phyloP scores from a whole-genome alignment of 2,113 vertebrate species.

The Lonchura striata region DNA sequence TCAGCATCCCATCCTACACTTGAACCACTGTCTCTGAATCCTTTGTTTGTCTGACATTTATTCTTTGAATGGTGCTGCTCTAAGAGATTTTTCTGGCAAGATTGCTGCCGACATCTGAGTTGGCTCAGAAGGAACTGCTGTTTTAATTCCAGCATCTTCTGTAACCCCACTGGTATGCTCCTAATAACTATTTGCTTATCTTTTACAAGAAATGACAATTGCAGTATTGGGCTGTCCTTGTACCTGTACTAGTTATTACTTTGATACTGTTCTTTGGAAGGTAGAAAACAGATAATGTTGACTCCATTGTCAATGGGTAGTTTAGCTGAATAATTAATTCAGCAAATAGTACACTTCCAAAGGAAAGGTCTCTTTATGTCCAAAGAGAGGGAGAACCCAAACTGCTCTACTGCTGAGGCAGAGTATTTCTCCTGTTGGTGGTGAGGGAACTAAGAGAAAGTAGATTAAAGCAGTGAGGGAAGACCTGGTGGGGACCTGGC shows the following conservation, averaged over 20 bases:
- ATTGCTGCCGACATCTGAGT: neutral
- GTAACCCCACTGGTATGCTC: neutral
- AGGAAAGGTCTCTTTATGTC: neutral
- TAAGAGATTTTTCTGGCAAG: neutral
- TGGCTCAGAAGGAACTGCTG: neutral
- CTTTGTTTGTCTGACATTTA: neutral
- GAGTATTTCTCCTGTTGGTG: neutral
- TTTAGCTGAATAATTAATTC: neutral
- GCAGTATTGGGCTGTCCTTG: neutral
- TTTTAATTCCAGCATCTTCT: neutral
- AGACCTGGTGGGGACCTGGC: neutral
- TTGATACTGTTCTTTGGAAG: neutral
- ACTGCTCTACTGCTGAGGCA: neutral
- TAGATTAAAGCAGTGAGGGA: neutral
- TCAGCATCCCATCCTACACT: neutral
- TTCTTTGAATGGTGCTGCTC: neutral
- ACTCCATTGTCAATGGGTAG: neutral
- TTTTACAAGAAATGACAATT: neutral
- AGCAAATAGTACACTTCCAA: neutral
- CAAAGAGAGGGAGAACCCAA: neutral
- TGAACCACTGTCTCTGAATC: neutral
- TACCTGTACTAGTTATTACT: neutral
- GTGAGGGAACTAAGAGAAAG: neutral
- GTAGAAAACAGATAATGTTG: neutral
- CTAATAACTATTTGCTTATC: neutral